These are phyloP conservation scores for Acropternis orthonyx DNA, from an alignment of 2,797 vertebrate species.

Conservation along the genomic window DNA sequence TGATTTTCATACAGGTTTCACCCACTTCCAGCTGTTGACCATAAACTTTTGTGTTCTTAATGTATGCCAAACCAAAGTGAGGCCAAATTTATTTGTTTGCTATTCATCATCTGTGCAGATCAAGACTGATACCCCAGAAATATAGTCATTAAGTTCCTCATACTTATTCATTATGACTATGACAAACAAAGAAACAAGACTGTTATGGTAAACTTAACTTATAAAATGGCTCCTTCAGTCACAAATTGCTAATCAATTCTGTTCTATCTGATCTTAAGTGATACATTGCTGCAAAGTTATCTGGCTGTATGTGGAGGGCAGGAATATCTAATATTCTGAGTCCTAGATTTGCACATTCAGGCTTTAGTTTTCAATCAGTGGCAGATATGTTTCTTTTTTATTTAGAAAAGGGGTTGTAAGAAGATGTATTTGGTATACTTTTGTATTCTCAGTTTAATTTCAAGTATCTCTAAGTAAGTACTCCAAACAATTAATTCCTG, in stretches of 20 bases:
- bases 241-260: not conserved
- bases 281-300: not conserved
- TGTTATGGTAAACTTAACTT: not conserved
- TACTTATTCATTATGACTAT: not conserved
- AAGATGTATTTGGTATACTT: not conserved
- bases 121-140: not conserved
- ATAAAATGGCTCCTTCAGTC: not conserved
- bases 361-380: not conserved
- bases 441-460: not conserved
- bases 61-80: not conserved
- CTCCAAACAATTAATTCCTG: not conserved
- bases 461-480: not conserved
- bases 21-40: slow-evolving; percentile 9
- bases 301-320: not conserved
- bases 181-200: not conserved
- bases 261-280: not conserved
- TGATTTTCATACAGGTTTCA: not conserved
- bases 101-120: not conserved
- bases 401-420: not conserved
- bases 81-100: not conserved
- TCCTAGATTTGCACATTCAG: not conserved
- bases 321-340: not conserved
- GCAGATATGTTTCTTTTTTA: not conserved
- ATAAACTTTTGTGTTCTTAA: not conserved
- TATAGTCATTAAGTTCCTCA: fast-evolving